These are phyloP conservation scores for Drosophila mayaguana DNA, from an alignment of 2,888 invertebrate genomes.

Conservation along the genomic window DNA sequence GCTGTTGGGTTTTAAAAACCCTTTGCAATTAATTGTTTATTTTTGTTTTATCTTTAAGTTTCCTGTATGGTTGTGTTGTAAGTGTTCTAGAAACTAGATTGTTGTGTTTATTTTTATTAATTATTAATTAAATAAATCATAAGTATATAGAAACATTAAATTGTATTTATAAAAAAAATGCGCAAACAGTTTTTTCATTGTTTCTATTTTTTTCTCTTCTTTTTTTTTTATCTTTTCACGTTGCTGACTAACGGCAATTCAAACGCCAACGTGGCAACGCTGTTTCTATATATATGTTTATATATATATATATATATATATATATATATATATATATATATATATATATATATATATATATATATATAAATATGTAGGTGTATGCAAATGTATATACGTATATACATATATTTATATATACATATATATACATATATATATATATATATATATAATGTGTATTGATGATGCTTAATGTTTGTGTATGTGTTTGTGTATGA, in stretches of 20 bases:
- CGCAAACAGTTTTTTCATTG: slow-evolving; percentile 45
- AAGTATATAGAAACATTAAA: slow-evolving; percentile 56
- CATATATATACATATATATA: slow-evolving; percentile 15
- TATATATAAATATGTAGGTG: not conserved
- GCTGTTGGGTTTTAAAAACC: slow-evolving; percentile 57
- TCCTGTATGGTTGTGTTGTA: slow-evolving; percentile 63
- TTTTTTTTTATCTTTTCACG: slow-evolving; percentile 34
- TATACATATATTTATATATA: slow-evolving; percentile 3
- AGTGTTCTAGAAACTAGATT: slow-evolving; percentile 65
- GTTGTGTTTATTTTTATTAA: slow-evolving; percentile 60
- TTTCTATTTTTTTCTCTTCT: slow-evolving; percentile 22
- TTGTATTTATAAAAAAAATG: slow-evolving; percentile 66
- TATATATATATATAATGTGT: slow-evolving; percentile 26
- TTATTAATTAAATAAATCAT: slow-evolving; percentile 71
- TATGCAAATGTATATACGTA: too few species aligned
- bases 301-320: slow-evolving; percentile 3
- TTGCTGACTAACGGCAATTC: slow-evolving; percentile 62
- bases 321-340: not conserved
- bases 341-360: slow-evolving; percentile 1
- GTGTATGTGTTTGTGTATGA: slow-evolving; percentile 31
- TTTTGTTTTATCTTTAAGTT: slow-evolving; percentile 42
- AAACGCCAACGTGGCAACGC: slow-evolving; percentile 60
- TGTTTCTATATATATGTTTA: slow-evolving; percentile 1
- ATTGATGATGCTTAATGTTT: slow-evolving; percentile 7
- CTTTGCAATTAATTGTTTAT: slow-evolving; percentile 29